Evolutionary conservation across 2,888 invertebrate genomes (phyloP).

Genomic region (Endotricha flammealis): DNA sequence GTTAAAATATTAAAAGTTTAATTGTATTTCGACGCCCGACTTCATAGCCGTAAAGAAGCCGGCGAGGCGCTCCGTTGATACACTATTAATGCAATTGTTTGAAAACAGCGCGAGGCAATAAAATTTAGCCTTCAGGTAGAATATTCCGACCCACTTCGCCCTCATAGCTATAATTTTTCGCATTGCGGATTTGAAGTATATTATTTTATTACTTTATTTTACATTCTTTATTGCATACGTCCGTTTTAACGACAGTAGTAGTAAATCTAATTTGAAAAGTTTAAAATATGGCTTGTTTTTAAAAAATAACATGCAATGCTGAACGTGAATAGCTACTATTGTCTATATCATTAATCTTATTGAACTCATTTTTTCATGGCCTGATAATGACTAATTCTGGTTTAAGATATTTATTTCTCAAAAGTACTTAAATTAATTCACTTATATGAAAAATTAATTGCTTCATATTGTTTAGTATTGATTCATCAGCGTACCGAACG

Average conservation of each 20-base stretch:
- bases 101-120: constrained; percentile 68
- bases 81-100: constrained; percentile 77
- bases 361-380: too few relatives aligned
- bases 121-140: constrained; percentile 72
- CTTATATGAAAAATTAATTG: too few relatives aligned
- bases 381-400: too few relatives aligned
- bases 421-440: too few relatives aligned
- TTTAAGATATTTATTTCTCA: too few relatives aligned
- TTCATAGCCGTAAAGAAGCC: constrained; percentile 63
- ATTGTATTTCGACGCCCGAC: constrained; percentile 55
- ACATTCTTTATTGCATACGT: constrained; percentile 33
- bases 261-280: too few relatives aligned
- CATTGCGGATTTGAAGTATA: constrained; percentile 66
- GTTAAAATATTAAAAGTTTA: constrained; percentile 71
- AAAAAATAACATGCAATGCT: too few relatives aligned
- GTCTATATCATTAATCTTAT: too few relatives aligned
- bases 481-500: too few relatives aligned
- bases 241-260: constrained; percentile 21
- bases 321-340: too few relatives aligned
- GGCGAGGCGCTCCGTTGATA: constrained; percentile 62
- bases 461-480: too few relatives aligned
- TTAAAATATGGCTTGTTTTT: too few relatives aligned
- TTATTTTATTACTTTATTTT: constrained; percentile 40
- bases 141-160: constrained; percentile 61
- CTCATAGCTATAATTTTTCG: constrained; percentile 70